Evolutionary conservation across 2,888 invertebrate species (phyloP).

Genomic region (Bombylius discolor): DNA sequence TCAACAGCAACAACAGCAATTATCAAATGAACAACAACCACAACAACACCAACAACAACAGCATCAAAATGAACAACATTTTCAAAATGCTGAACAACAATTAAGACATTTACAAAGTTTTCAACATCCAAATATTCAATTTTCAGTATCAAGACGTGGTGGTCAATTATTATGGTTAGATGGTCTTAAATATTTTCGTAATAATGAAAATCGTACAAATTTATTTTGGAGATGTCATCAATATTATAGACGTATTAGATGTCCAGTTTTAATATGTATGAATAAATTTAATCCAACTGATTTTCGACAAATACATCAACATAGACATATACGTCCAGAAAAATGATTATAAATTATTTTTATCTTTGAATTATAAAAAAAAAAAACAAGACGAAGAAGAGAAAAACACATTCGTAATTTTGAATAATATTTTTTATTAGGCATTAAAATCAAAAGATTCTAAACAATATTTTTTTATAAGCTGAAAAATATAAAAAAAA

Average conservation of each 20-base stretch:
- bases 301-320: conserved; percentile 34
- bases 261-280: conserved; percentile 35
- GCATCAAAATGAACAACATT: not conserved
- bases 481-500: no score
- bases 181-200: conserved; percentile 34
- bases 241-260: conserved; percentile 32
- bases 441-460: not conserved
- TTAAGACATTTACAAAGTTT: not conserved
- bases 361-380: not conserved
- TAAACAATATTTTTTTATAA: no score
- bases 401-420: not conserved
- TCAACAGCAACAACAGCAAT: not conserved
- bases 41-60: not conserved
- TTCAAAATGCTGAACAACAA: not conserved
- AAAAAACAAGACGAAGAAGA: not conserved
- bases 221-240: conserved; percentile 35
- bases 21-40: not conserved
- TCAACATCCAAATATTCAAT: conserved; percentile 27
- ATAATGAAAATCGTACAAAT: conserved; percentile 34
- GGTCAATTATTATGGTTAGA: conserved; percentile 33
- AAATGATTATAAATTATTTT: conserved; percentile 2
- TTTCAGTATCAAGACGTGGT: conserved; percentile 32
- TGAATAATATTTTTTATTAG: not conserved
- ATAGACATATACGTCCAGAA: conserved; percentile 26
- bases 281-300: conserved; percentile 30